phyloP scores from a whole-genome alignment of 2,888 invertebrate species.

The Bruchidius siliquastri region DNA sequence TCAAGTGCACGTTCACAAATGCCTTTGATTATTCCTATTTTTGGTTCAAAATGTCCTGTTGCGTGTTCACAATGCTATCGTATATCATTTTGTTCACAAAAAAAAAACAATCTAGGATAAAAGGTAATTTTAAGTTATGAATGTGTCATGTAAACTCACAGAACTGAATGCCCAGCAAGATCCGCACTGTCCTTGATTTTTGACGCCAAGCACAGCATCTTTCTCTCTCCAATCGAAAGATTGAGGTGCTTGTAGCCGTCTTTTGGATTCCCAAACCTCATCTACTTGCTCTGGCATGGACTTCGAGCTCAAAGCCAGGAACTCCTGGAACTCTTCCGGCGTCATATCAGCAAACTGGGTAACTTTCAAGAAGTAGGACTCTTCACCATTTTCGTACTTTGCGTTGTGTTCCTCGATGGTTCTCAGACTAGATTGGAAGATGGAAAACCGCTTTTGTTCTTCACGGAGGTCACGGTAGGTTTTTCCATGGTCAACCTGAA shows the following conservation, averaged over 20 bases:
- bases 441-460: slow-evolving; percentile 6
- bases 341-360: slow-evolving; percentile 7
- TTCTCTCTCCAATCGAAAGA: slow-evolving; percentile 7
- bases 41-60: too few relatives aligned
- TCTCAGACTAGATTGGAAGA: slow-evolving; percentile 8
- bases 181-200: slow-evolving; percentile 7
- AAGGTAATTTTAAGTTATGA: too few relatives aligned
- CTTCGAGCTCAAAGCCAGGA: neutral
- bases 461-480: neutral
- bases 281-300: neutral
- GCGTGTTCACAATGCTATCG: too few relatives aligned
- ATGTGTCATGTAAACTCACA: neutral
- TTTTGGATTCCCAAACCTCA: neutral
- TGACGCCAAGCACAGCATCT: slow-evolving; percentile 5
- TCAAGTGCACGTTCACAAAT: too few relatives aligned
- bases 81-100: too few relatives aligned
- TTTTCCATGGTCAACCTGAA: slow-evolving; percentile 6
- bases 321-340: slow-evolving; percentile 2
- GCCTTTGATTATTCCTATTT: too few relatives aligned
- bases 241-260: neutral
- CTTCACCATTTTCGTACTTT: slow-evolving; percentile 3
- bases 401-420: slow-evolving; percentile 8
- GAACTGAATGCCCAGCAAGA: slow-evolving; percentile 4
- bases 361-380: slow-evolving; percentile 4
- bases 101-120: too few relatives aligned